Percentiles rank a stretch among this genome's conserved stretches.
phyloP scores from a whole-genome alignment of 2,888 invertebrate genomes.

The Ornithoptera priamus region DNA sequence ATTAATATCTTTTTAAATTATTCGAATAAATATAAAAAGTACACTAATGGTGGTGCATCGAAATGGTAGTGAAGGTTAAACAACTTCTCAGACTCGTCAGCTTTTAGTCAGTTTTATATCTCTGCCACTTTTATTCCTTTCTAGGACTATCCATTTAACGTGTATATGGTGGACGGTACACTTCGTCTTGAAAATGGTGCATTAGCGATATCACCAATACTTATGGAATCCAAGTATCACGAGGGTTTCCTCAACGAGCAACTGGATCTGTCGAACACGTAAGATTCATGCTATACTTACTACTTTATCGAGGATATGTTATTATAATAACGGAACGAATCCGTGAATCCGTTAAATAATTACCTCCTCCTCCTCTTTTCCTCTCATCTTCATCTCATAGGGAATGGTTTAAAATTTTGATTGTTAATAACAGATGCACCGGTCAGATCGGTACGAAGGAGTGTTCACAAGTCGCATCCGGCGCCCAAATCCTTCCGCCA shows the following conservation, averaged over 20 bases:
- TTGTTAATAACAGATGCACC: constrained; percentile 66
- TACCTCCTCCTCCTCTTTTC: too few species aligned
- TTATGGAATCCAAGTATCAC: constrained; percentile 71
- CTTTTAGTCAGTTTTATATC: too few species aligned
- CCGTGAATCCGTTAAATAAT: too few species aligned
- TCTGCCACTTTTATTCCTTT: constrained; percentile 16
- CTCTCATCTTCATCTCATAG: too few species aligned
- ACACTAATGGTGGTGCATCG: too few species aligned
- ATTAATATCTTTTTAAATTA: too few species aligned
- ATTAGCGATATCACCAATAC: constrained; percentile 81
- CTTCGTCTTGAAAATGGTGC: constrained; percentile 73
- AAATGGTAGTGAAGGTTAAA: too few species aligned
- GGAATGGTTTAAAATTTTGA: too few species aligned
- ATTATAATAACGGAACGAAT: too few species aligned
- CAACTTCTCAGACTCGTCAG: too few species aligned
- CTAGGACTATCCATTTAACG: constrained; percentile 85
- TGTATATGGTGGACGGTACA: constrained; percentile 82
- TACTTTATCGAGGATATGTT: too few species aligned
- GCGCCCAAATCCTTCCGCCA: constrained; percentile 84
- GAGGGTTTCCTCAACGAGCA: constrained; percentile 67
- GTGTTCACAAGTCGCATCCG: constrained; percentile 70
- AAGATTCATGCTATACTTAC: constrained; percentile 25
- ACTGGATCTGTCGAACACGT: constrained; percentile 62
- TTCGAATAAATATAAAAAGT: too few species aligned
- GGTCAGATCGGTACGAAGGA: constrained; percentile 60